Percentiles rank a stretch among this genome's conserved stretches.
Conservation (phyloP, 2,113 vertebrate species). For the Myxocyprinus asiaticus region DNA sequence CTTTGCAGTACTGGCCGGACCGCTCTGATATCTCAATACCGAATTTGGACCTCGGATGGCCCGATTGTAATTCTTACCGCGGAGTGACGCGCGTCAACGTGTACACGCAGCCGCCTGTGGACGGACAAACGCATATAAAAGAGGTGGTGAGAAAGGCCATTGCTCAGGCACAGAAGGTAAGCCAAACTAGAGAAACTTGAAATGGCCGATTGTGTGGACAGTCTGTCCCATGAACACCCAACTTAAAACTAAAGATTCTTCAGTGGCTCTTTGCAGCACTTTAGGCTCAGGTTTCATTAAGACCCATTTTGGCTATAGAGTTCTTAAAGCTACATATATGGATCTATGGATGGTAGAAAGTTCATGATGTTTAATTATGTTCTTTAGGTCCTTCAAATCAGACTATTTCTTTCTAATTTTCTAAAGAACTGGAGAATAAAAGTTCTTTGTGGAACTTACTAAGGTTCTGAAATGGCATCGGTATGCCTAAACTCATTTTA, state of each 20-base stretch:
- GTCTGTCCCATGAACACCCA: constrained; percentile 14
- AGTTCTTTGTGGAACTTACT: not conserved
- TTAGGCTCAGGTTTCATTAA: not conserved
- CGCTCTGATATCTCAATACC: constrained; percentile 89
- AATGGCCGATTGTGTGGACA: constrained; percentile 1
- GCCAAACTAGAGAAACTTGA: constrained; percentile 3
- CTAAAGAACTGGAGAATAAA: not conserved
- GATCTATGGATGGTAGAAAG: too few relatives aligned
- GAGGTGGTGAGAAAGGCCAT: constrained; percentile 95
- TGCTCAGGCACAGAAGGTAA: constrained; percentile 88
- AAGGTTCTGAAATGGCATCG: not conserved
- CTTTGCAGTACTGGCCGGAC: constrained; percentile 95
- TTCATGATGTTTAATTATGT: not conserved
- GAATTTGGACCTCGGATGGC: constrained; percentile 94
- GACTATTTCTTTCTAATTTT: not conserved
- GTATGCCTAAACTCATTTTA: not conserved
- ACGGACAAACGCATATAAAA: constrained; percentile 90
- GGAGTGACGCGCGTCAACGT: constrained; percentile 92
- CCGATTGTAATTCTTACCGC: constrained; percentile 84
- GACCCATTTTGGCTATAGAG: too few relatives aligned
- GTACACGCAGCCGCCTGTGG: constrained; percentile 89
- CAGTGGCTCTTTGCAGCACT: not conserved
- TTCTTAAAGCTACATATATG: too few relatives aligned
- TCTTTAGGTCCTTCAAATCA: not conserved
- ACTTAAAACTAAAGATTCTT: not conserved